Conservation (phyloP, 2,113 vertebrate genomes). For the Stomatorhinus ivindoensis region DNA sequence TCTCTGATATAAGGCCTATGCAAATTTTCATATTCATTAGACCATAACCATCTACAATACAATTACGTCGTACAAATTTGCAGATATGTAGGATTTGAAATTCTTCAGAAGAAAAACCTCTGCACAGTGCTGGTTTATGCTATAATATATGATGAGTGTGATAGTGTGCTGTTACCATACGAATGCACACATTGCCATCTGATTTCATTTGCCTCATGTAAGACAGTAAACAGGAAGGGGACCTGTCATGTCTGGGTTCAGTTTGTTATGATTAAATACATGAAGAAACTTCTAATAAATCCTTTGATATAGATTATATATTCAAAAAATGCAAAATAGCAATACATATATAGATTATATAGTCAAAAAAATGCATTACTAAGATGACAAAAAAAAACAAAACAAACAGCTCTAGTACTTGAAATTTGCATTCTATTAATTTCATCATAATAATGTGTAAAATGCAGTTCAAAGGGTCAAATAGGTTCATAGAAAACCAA, state of each 20-base stretch:
- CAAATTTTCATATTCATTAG: background rate
- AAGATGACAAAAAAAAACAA: too few species aligned
- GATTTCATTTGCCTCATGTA: background rate
- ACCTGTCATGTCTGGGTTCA: background rate
- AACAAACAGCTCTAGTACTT: background rate
- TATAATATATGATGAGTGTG: background rate
- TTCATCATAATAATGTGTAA: too few species aligned
- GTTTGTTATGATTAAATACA: background rate
- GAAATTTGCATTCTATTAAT: background rate
- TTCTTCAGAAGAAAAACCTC: background rate
- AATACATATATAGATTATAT: background rate
- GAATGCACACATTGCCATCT: background rate
- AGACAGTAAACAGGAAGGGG: background rate
- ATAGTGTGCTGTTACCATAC: background rate
- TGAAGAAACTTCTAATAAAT: background rate
- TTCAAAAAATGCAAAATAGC: background rate
- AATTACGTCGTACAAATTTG: background rate
- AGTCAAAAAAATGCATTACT: background rate
- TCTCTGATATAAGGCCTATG: background rate
- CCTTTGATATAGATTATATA: background rate
- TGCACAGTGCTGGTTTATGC: background rate
- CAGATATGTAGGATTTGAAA: background rate
- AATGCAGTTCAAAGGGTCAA: background rate
- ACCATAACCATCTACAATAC: background rate
- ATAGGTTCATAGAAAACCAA: background rate